phyloP scores from a whole-genome alignment of 2,888 invertebrate species.

The Agrochola lychnidis region DNA sequence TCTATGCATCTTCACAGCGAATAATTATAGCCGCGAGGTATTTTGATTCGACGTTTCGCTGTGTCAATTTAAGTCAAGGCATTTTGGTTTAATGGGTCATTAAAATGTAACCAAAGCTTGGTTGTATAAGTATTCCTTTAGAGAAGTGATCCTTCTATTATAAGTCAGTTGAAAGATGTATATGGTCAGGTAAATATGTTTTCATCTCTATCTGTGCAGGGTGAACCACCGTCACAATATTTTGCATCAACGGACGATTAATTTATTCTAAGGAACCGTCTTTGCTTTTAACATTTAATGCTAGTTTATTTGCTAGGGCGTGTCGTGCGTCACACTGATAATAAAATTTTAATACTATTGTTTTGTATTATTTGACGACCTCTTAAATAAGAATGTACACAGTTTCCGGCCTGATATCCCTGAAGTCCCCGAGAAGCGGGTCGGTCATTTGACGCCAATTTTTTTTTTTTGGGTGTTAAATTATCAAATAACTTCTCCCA shows the following conservation, averaged over 20 bases:
- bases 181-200: slow-evolving; percentile 47
- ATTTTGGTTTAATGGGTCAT: slow-evolving; percentile 46
- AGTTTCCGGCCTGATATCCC: neutral
- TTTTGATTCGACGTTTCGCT: slow-evolving; percentile 38
- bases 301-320: slow-evolving; percentile 81
- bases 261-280: slow-evolving; percentile 76
- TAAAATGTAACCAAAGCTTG: slow-evolving; percentile 56
- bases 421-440: too few relatives aligned
- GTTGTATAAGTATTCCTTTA: slow-evolving; percentile 48
- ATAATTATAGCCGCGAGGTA: slow-evolving; percentile 30
- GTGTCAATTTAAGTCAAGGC: slow-evolving; percentile 29
- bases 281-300: slow-evolving; percentile 82
- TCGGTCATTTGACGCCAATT: too few relatives aligned
- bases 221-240: slow-evolving; percentile 63
- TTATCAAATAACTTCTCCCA: too few relatives aligned
- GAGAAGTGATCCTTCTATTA: slow-evolving; percentile 40
- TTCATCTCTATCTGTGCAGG: slow-evolving; percentile 51
- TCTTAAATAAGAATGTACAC: neutral
- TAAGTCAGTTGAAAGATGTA: slow-evolving; percentile 55
- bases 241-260: slow-evolving; percentile 62
- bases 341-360: slow-evolving; percentile 78
- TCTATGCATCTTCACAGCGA: slow-evolving; percentile 55
- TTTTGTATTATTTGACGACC: slow-evolving; percentile 57
- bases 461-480: too few relatives aligned
- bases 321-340: slow-evolving; percentile 75